Conservation (phyloP, 2,888 invertebrate species). For the Nowickia ferox region DNA sequence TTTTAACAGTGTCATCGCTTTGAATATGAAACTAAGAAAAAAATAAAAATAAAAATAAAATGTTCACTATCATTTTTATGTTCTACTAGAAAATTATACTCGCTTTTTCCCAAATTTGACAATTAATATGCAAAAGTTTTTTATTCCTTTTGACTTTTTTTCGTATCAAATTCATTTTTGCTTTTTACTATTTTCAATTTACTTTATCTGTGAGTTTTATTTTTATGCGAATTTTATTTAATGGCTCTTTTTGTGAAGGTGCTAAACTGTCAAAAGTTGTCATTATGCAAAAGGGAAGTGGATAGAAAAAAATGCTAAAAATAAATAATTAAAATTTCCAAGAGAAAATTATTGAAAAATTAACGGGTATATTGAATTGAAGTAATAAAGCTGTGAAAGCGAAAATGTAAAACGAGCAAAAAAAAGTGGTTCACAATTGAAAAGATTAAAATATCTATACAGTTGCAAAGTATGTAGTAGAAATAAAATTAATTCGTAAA, state of each 20-base stretch:
- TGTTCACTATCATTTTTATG: conserved; percentile 41
- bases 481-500: neutral
- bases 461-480: neutral
- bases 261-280: conserved; percentile 65
- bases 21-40: conserved; percentile 6
- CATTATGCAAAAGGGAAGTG: conserved; percentile 58
- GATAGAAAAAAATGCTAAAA: conserved; percentile 39
- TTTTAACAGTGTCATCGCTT: conserved; percentile 20
- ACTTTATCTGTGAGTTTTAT: conserved; percentile 33
- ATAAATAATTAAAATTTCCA: conserved; percentile 45
- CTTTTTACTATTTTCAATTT: conserved; percentile 41
- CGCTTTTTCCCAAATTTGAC: conserved; percentile 33
- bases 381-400: conserved; percentile 28
- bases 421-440: neutral
- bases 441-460: neutral
- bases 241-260: conserved; percentile 52
- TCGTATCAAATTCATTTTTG: conserved; percentile 22
- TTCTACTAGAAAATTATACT: conserved; percentile 39
- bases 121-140: conserved; percentile 64
- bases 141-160: conserved; percentile 22
- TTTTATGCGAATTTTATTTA: conserved; percentile 46
- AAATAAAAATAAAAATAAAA: conserved; percentile 16
- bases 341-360: conserved; percentile 44
- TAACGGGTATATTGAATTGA: conserved; percentile 49
- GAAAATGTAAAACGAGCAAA: neutral